Conservation (phyloP, 2,888 invertebrate genomes). For the Melitaea athalia region DNA sequence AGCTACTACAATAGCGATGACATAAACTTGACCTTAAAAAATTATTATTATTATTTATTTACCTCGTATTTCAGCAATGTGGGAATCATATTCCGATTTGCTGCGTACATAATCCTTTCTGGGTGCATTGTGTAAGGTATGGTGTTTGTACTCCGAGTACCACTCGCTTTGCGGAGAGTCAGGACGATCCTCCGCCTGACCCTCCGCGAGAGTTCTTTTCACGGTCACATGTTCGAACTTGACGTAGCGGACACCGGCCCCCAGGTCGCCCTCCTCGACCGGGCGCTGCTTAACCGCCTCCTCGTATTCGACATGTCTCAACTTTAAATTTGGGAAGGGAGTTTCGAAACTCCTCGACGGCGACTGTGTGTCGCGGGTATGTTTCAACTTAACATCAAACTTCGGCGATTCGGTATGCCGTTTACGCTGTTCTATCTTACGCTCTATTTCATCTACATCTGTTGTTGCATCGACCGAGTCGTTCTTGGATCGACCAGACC, state of each 20-base stretch:
- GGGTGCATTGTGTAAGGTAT: slow-evolving; percentile 84
- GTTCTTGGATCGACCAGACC: slow-evolving; percentile 81
- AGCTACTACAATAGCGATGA: slow-evolving; percentile 8
- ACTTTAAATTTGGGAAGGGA: slow-evolving; percentile 69
- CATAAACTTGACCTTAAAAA: slow-evolving; percentile 23
- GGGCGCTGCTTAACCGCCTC: slow-evolving; percentile 62
- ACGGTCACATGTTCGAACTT: slow-evolving; percentile 88
- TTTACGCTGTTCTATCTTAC: slow-evolving; percentile 82
- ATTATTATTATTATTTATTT: slow-evolving; percentile 50
- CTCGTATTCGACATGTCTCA: slow-evolving; percentile 72
- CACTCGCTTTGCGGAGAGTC: slow-evolving; percentile 76
- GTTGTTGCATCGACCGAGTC: slow-evolving; percentile 71
- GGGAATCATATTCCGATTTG: slow-evolving; percentile 92
- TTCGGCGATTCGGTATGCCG: slow-evolving; percentile 80
- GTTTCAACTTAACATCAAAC: slow-evolving; percentile 84
- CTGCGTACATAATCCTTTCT: slow-evolving; percentile 88
- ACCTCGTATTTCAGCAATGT: slow-evolving; percentile 94
- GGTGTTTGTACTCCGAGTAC: slow-evolving; percentile 76
- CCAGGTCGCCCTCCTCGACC: slow-evolving; percentile 85
- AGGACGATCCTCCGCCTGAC: slow-evolving; percentile 61
- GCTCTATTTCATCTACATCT: slow-evolving; percentile 84
- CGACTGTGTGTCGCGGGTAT: slow-evolving; percentile 78
- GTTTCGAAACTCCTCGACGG: slow-evolving; percentile 71
- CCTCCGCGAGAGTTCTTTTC: slow-evolving; percentile 83
- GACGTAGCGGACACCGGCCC: slow-evolving; percentile 84